Evolutionary conservation across 2,113 vertebrate species (phyloP).

Genomic region (Toxotes chatareus): DNA sequence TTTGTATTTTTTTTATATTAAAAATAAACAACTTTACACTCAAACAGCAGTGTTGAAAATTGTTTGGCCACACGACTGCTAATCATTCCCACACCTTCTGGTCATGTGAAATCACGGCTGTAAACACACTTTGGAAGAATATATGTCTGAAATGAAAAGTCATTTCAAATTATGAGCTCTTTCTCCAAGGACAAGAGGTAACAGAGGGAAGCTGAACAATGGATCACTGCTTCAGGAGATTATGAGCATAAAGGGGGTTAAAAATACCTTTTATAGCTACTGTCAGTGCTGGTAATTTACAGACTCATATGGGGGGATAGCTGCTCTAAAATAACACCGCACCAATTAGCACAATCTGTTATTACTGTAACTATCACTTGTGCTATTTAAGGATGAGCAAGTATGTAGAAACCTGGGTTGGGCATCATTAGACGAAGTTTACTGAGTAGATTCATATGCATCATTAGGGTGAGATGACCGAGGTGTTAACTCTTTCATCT

Average conservation of each 20-base stretch:
- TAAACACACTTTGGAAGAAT: neutral
- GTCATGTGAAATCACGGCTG: neutral
- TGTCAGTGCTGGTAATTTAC: slow-evolving; percentile 9
- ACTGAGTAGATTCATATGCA: neutral
- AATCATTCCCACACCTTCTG: neutral
- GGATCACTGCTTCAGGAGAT: neutral
- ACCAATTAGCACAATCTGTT: slow-evolving; percentile 44
- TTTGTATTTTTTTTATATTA: too few species aligned
- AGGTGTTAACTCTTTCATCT: neutral
- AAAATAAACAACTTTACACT: neutral
- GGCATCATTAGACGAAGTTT: neutral
- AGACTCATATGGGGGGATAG: slow-evolving; percentile 1
- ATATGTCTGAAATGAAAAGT: neutral
- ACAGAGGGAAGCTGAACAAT: neutral
- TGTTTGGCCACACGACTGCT: too few species aligned
- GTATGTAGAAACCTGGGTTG: neutral
- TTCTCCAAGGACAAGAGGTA: neutral
- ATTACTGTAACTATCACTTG: slow-evolving; percentile 47
- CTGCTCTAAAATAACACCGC: slow-evolving; percentile 11
- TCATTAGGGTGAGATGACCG: neutral
- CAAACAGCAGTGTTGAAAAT: too few species aligned
- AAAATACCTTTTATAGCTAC: neutral
- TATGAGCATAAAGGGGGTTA: neutral
- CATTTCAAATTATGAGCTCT: neutral
- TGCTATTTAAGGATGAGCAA: slow-evolving; percentile 45